Evolutionary conservation across 2,888 invertebrate genomes (phyloP), one percentile per base, ranked within the genome.

Genomic region (Cheilosia vulpina): DNA sequence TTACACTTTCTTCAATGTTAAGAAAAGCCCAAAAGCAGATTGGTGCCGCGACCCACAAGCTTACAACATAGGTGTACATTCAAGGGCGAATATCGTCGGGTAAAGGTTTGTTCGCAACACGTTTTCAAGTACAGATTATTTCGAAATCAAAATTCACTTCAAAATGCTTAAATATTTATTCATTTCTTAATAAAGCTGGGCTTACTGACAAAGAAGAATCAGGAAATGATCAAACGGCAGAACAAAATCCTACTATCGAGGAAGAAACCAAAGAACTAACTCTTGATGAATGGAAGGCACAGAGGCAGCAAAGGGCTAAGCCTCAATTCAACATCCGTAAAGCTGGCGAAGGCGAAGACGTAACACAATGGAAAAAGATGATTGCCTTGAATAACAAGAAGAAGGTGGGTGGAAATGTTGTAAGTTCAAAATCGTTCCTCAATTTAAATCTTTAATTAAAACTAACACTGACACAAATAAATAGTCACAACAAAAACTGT

Each of bases 261-360:
- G 97, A 97, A 88, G 96, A 96, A 92, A 95, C 96, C 63, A 96
- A 96, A 90, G 97, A 96, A 93, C 94, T 98, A 92, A 98, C 98
- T 45, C 93, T 98, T 89, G 98, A 98, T 91, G 98, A 98, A 94
- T 98, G 97, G 95, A 97, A 97, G 93, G 97, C 97, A 77, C 93
- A 96, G 89, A 96, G 96, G 90, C 95, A 94, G 71, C 94, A 94
- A 90, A 95, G 97, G 88, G 94, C 94, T 83, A 96, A 97, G 92
- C 97, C 98, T 63, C 96, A 96, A 89, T 98, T 96, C 92, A 98
- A 98, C 92, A 93, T 98, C 90, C 96, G 98, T 76, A 98, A 98
- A 93, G 97, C 98, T 71, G 98, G 98, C 34, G 98, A 98, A 93
- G 98, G 98, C 53, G 98, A 97, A 90, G 97, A 97, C 92, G 94